Conservation (phyloP, 2,888 invertebrate genomes). For the Conops quadrifasciatus region DNA sequence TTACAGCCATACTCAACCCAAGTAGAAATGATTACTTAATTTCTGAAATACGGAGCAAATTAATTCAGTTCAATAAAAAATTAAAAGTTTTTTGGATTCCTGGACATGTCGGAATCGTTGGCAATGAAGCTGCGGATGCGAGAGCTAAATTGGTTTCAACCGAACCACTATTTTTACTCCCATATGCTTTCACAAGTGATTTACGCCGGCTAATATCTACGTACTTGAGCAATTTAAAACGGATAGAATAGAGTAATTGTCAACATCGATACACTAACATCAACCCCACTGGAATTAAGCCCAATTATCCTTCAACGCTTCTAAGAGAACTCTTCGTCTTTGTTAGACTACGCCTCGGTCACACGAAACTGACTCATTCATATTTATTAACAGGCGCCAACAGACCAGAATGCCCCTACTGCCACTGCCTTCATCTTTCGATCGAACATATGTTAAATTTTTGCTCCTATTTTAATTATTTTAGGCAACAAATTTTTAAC, state of each 20-base stretch:
- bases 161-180: neutral
- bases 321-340: too few relatives aligned
- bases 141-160: neutral
- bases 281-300: too few relatives aligned
- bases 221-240: too few relatives aligned
- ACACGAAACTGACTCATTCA: neutral
- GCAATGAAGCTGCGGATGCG: conserved; percentile 10
- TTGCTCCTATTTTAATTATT: neutral
- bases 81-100: conserved; percentile 6
- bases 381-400: neutral
- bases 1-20: conserved; percentile 3
- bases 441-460: neutral
- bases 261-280: too few relatives aligned
- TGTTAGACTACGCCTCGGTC: neutral
- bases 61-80: neutral
- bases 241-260: too few relatives aligned
- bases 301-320: too few relatives aligned
- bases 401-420: neutral
- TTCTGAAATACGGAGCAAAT: neutral
- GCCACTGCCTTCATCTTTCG: neutral
- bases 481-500: neutral
- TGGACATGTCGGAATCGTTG: conserved; percentile 1
- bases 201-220: neutral
- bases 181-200: neutral
- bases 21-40: neutral